These are phyloP conservation scores for Ichneumoninae sp. DNA, from an alignment of 2,888 invertebrate genomes.

Conservation along the genomic window DNA sequence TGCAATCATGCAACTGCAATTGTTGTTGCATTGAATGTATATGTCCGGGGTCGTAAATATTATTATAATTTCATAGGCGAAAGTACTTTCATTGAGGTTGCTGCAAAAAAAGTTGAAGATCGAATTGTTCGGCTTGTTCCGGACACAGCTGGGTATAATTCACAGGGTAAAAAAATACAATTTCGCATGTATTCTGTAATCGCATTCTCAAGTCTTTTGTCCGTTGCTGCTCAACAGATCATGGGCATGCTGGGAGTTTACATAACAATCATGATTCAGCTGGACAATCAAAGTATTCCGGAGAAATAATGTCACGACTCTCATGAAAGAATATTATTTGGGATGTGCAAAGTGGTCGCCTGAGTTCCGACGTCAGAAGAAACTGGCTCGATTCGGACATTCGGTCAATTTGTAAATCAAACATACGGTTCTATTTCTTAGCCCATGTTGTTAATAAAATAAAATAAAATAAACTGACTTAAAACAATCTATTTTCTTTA, in stretches of 20 bases:
- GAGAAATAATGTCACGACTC: not conserved
- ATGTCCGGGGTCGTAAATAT: not conserved
- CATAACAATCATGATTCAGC: conserved; percentile 55
- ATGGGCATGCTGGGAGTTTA: conserved; percentile 41
- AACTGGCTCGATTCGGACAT: not conserved
- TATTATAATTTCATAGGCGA: conserved; percentile 31
- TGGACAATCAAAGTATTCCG: conserved; percentile 3
- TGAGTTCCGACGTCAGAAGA: not conserved
- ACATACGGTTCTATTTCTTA: not conserved
- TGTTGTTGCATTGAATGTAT: not conserved
- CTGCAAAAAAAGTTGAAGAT: conserved; percentile 52
- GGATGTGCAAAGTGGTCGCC: no score
- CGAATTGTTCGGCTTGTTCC: conserved; percentile 50
- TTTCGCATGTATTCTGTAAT: not conserved
- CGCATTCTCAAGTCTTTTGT: not conserved
- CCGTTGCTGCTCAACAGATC: conserved; percentile 38
- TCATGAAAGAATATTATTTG: no score
- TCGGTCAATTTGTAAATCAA: not conserved
- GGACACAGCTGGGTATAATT: conserved; percentile 24
- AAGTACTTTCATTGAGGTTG: conserved; percentile 47
- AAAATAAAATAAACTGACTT: not conserved
- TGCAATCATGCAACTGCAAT: not conserved
- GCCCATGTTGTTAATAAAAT: not conserved
- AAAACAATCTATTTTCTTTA: not conserved
- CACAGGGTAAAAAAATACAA: conserved; percentile 35